A percentile compares a stretch with the other conserved stretches of the same genome.
phyloP scores from a whole-genome alignment of 2,113 vertebrate species.

The Saccopteryx bilineata region DNA sequence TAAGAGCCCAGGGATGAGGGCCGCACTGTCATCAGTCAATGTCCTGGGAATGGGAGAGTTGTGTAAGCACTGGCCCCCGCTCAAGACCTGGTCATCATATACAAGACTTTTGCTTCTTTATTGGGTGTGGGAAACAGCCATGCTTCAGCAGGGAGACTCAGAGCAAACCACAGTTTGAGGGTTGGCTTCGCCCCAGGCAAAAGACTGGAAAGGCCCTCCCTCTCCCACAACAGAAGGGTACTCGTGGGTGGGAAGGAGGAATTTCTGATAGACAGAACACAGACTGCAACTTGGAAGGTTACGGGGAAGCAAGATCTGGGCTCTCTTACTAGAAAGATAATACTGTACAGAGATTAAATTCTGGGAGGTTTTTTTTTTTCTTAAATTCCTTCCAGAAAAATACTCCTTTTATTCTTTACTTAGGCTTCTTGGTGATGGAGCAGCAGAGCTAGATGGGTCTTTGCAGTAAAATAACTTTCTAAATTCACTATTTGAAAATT shows the following conservation, averaged over 20 bases:
- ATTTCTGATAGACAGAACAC: slow-evolving; percentile 86
- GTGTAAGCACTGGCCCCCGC: slow-evolving; percentile 48
- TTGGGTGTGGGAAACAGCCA: slow-evolving; percentile 82
- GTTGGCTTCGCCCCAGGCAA: slow-evolving; percentile 83
- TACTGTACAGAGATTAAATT: slow-evolving; percentile 81
- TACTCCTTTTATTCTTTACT: slow-evolving; percentile 77
- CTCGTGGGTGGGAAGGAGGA: slow-evolving; percentile 86
- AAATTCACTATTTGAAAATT: slow-evolving; percentile 50
- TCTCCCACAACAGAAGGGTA: slow-evolving; percentile 84
- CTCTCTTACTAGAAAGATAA: slow-evolving; percentile 81
- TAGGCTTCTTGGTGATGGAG: slow-evolving; percentile 59
- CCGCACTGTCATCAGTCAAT: background rate
- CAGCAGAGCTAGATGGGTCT: slow-evolving; percentile 59
- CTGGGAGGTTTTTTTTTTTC: slow-evolving; percentile 56
- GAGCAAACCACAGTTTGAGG: slow-evolving; percentile 86
- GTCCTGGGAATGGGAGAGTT: slow-evolving; percentile 15
- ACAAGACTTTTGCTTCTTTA: slow-evolving; percentile 71
- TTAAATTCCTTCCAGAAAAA: slow-evolving; percentile 76
- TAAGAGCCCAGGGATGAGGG: background rate
- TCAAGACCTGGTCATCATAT: slow-evolving; percentile 71
- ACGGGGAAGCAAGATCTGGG: slow-evolving; percentile 84
- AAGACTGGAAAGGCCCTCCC: slow-evolving; percentile 88
- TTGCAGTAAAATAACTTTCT: slow-evolving; percentile 44
- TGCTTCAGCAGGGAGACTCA: slow-evolving; percentile 76
- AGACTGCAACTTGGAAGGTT: slow-evolving; percentile 83